Conservation (phyloP, 2,113 vertebrate genomes). For the Psettodes erumei region DNA sequence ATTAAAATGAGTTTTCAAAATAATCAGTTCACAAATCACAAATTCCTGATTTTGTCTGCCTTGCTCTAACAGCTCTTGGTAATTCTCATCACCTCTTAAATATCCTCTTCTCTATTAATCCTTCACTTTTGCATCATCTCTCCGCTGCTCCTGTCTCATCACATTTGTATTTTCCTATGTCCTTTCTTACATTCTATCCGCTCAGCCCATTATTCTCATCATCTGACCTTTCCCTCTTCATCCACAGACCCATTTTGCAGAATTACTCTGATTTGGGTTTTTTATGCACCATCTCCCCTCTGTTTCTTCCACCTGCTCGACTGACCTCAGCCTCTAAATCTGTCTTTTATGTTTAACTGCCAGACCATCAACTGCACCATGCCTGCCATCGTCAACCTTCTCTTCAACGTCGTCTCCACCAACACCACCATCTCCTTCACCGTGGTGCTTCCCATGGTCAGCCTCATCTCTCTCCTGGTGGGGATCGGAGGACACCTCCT, state of each 20-base stretch:
- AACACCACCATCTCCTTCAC: constrained; percentile 81
- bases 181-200: neutral
- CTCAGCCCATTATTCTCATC: neutral
- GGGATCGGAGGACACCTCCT: constrained; percentile 78
- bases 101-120: neutral
- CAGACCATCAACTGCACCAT: constrained; percentile 41
- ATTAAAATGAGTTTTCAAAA: constrained; percentile 37
- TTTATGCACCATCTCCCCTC: neutral
- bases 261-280: neutral
- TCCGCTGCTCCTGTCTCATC: constrained; percentile 14
- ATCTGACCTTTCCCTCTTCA: constrained; percentile 8
- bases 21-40: neutral
- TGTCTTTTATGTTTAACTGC: neutral
- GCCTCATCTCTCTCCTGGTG: constrained; percentile 74
- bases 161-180: constrained; percentile 25
- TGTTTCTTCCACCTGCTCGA: neutral
- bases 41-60: constrained; percentile 16
- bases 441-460: constrained; percentile 75
- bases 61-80: neutral
- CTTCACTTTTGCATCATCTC: neutral
- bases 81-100: constrained; percentile 4
- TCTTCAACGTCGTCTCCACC: constrained; percentile 79
- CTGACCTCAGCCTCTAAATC: neutral
- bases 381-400: constrained; percentile 80
- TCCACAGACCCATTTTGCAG: neutral